Evolutionary conservation across 2,113 vertebrate species (phyloP).

Genomic region (Rhodinocichla rosea): DNA sequence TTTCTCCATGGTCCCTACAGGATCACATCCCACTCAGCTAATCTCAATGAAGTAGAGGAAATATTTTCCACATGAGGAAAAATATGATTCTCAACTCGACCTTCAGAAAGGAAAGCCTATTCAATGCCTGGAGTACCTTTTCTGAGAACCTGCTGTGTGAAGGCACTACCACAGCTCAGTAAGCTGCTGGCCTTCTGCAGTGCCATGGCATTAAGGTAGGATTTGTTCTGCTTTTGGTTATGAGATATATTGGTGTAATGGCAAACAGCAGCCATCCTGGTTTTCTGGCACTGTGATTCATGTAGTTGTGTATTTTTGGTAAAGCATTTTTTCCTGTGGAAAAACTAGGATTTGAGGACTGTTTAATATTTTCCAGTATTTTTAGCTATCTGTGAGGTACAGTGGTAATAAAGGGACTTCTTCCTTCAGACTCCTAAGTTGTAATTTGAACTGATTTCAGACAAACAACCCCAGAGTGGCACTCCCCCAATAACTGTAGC

Average conservation of each 20-base stretch:
- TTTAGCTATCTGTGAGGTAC: not conserved
- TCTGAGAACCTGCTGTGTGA: not conserved
- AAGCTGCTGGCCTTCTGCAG: not conserved
- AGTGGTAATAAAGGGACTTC: not conserved
- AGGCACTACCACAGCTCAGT: not conserved
- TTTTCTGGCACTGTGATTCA: not conserved
- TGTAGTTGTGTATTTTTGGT: not conserved
- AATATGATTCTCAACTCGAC: not conserved
- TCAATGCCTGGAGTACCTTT: not conserved
- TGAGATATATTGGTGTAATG: not conserved
- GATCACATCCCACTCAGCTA: not conserved
- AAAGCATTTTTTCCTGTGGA: not conserved
- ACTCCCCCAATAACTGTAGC: not conserved
- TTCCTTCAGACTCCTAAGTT: not conserved
- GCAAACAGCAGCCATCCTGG: not conserved
- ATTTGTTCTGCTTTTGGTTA: not conserved
- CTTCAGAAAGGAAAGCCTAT: not conserved
- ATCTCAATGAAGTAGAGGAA: not conserved
- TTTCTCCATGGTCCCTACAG: not conserved
- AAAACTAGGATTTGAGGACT: not conserved
- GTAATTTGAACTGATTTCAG: not conserved
- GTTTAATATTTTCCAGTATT: not conserved
- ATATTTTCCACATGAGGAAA: not conserved
- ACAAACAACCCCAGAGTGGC: not conserved
- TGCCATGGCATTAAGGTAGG: not conserved